Evolutionary conservation across 2,113 vertebrate species (phyloP).

Genomic region (Globicephala melas): DNA sequence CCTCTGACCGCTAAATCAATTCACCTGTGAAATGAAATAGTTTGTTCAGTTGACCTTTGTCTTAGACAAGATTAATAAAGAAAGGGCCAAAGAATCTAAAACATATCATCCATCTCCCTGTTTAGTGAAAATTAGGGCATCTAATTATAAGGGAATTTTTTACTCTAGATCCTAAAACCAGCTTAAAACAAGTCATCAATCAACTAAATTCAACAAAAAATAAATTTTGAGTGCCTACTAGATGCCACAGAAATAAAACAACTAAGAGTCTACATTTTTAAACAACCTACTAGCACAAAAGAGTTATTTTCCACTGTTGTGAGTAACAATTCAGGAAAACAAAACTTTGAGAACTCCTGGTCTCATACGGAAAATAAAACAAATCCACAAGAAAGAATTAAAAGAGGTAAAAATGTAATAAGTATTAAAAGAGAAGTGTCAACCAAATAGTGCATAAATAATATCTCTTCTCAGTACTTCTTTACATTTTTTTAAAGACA

Average conservation of each 20-base stretch:
- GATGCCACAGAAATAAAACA: background rate
- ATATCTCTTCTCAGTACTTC: background rate
- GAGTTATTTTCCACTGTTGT: background rate
- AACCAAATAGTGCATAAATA: background rate
- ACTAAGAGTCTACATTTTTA: background rate
- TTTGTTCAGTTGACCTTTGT: background rate
- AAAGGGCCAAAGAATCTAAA: conserved; percentile 23
- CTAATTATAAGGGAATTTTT: background rate
- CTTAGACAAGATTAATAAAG: conserved; percentile 34
- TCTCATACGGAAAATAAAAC: background rate
- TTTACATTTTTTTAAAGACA: background rate
- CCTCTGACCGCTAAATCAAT: conserved; percentile 39
- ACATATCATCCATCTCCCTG: background rate
- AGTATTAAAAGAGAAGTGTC: background rate
- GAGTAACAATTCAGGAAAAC: background rate
- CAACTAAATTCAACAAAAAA: background rate
- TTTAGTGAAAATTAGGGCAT: background rate
- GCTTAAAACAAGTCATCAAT: background rate
- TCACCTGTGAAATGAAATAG: conserved; percentile 44
- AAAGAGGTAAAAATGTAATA: background rate
- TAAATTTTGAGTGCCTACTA: background rate
- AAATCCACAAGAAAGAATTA: background rate
- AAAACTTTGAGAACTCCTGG: background rate
- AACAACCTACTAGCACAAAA: background rate
- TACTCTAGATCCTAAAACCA: background rate